Base-by-base conservation (phyloP, 2,888 invertebrate genomes). In the Hydrotaea cyrtoneurina region DNA sequence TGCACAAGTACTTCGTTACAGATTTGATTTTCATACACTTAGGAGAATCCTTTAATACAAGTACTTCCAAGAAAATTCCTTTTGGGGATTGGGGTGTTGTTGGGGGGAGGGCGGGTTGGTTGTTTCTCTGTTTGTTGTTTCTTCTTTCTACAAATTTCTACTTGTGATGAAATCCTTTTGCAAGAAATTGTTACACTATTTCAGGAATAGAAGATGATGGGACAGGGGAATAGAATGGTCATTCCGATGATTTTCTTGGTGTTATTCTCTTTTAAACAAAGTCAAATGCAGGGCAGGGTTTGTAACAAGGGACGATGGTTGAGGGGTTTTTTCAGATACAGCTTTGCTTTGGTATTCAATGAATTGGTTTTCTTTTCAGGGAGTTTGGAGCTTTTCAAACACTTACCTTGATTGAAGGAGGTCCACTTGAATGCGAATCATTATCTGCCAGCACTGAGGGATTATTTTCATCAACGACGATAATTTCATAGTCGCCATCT, bases 401-500 rank as follows among this genome's bases (percentile, higher is more conserved):
- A 89, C 91, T 92, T 93, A 97, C 97, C 96, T 97, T 97, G 87
- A 97, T 96, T 11, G 97, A 97, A 7, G 97, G 96, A 46, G 95
- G 95, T 26, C 95, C 95, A 87, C 94, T 94, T 19, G 95, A 95
- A 87, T 95, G 94, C 19, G 96, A 95, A 90, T 97, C 96, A 91
- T 96, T 94, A 89, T 97, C 97, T 72, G 96, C 95, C 87, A 97
- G 93, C 85, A 95, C 94, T 15, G 96, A 96, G 0, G 97, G 96
- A 93, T 97, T 97, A 91, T 96, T 96, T 91, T 97, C 97, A 90
- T 97, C 97, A 89, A 97, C 96, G 86, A 97, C 96, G 90, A 97
- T 97, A 88, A 97, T 97, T 90, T 97, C 97, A 91, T 97, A 97
- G 90, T 97, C 97, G 83, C 95, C 96, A 90, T 97, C 97, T 91